A percentile compares a stretch with the other conserved stretches of the same genome.
Evolutionary conservation across 2,797 vertebrate genomes (phyloP).

Genomic region (Sebastes itinus): DNA sequence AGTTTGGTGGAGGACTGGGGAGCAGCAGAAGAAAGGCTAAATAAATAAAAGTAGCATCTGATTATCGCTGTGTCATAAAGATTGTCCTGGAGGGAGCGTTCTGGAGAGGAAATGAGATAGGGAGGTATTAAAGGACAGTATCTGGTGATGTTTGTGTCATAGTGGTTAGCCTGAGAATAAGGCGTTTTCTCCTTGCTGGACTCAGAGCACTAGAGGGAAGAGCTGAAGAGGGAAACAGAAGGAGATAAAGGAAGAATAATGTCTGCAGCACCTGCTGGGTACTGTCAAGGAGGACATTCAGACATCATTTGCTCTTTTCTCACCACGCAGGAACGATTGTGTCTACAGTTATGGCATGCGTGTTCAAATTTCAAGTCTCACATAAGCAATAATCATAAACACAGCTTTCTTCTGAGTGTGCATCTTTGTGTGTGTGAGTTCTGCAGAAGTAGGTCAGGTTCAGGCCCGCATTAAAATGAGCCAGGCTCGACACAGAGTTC

Average conservation of each 20-base stretch:
- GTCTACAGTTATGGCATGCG: background rate
- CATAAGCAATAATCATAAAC: slow-evolving; percentile 24
- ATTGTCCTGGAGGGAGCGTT: slow-evolving; percentile 3
- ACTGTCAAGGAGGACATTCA: background rate
- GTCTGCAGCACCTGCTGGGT: slow-evolving; percentile 4
- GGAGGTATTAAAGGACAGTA: background rate
- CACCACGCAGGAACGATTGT: background rate
- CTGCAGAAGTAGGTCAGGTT: slow-evolving; percentile 66
- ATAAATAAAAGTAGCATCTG: slow-evolving; percentile 28
- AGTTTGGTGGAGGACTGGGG: slow-evolving; percentile 1
- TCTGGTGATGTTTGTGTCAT: slow-evolving; percentile 19
- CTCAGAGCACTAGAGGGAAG: background rate
- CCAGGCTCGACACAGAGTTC: slow-evolving; percentile 33
- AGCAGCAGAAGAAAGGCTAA: slow-evolving; percentile 18
- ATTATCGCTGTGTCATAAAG: slow-evolving; percentile 30
- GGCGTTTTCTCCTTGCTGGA: background rate
- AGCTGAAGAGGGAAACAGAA: background rate
- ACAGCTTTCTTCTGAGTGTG: slow-evolving; percentile 18
- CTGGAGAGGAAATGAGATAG: slow-evolving; percentile 34
- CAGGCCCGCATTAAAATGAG: slow-evolving; percentile 59
- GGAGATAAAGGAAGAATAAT: slow-evolving; percentile 13
- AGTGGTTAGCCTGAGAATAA: background rate
- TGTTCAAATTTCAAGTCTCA: slow-evolving; percentile 37
- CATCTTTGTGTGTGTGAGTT: background rate
- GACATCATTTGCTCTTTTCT: background rate